Evolutionary conservation across 2,888 invertebrate species (phyloP), one percentile per base, ranked within the genome.

Genomic region (Phorcus lineatus): DNA sequence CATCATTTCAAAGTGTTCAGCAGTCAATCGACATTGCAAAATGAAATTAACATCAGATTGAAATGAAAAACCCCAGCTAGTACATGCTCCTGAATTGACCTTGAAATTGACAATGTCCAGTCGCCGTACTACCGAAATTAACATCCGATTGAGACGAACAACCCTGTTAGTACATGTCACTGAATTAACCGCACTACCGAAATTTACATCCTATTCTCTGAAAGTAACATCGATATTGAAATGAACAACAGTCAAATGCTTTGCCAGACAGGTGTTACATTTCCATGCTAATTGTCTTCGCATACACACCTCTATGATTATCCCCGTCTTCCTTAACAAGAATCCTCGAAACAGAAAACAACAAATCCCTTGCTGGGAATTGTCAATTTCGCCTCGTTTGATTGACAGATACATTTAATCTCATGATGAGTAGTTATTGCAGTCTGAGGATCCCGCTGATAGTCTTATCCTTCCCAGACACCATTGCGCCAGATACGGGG

Each of bases 341-440:
- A 28, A 16, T 7, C 2, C n/a, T 62, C 24, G 24, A 24, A 24
- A 16, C 28, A 16, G 28, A 28, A 28, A 28, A 62, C 62, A 28
- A 28, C 28, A 62, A 62, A 22, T 28, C 62, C 24, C 62, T 24
- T 28, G 28, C 62, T 62, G 62, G 1, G 62, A 62, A 28, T 62
- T 62, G 62, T 62, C 62, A 62, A 62, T 62, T 62, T 28, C 62
- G 7, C 24, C 62, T 62, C 24, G 24, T 62, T 62, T 62, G 62
- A 62, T 62, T 24, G 62, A 62, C 62, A 62, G 62, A 62, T 62
- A 62, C 62, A 62, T 62, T 62, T 62, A 62, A 62, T 62, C 28
- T n/a, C 28, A 28, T 62, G 62, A 62, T 62, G 62, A 62, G 62
- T 11, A 62, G 62, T 62, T 62, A 62, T 62, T 62, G 62, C 28